Percentiles rank a stretch among this genome's conserved stretches.
phyloP scores from a whole-genome alignment of 2,797 vertebrate genomes.

The Danio kyathit region DNA sequence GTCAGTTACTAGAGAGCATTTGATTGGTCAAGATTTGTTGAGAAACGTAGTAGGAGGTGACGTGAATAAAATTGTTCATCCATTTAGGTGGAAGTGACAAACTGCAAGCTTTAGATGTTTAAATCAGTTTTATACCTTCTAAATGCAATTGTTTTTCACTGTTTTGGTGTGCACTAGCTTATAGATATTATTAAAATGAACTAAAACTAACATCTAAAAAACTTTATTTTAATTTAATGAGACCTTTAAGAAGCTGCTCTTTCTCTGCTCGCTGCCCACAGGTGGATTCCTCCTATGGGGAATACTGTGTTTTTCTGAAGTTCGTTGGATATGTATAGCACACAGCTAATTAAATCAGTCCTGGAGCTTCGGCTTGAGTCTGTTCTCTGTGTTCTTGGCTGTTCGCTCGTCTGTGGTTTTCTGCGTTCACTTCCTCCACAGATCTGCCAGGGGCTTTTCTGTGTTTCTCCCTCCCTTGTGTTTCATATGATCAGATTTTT shows the following conservation, averaged over 20 bases:
- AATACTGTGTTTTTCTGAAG: conserved; percentile 46
- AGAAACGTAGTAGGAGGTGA: too few relatives aligned
- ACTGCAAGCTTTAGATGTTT: too few relatives aligned
- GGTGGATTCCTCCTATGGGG: conserved; percentile 58
- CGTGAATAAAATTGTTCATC: too few relatives aligned
- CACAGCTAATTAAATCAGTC: conserved; percentile 65
- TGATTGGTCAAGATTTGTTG: too few relatives aligned
- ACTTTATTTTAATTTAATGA: too few relatives aligned
- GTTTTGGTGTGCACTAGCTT: too few relatives aligned
- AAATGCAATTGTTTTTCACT: too few relatives aligned
- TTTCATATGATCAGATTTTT: conserved; percentile 44
- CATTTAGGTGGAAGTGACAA: too few relatives aligned
- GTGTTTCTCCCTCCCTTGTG: conserved; percentile 9
- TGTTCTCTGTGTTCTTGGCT: conserved; percentile 40
- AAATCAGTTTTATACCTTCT: too few relatives aligned
- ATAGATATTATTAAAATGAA: too few relatives aligned
- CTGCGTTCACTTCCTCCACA: conserved; percentile 40
- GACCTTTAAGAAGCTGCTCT: conserved; percentile 30
- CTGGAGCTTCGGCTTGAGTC: conserved; percentile 51
- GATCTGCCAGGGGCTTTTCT: conserved; percentile 41
- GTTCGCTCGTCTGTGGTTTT: conserved; percentile 60
- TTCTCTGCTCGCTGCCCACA: conserved; percentile 31
- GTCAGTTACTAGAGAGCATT: too few relatives aligned
- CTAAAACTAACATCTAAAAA: too few relatives aligned
- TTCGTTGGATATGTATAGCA: conserved; percentile 52